Evolutionary conservation across 2,797 vertebrate species (phyloP), one percentile per base, ranked within the genome.

Genomic region (Chloroceryle amazona): DNA sequence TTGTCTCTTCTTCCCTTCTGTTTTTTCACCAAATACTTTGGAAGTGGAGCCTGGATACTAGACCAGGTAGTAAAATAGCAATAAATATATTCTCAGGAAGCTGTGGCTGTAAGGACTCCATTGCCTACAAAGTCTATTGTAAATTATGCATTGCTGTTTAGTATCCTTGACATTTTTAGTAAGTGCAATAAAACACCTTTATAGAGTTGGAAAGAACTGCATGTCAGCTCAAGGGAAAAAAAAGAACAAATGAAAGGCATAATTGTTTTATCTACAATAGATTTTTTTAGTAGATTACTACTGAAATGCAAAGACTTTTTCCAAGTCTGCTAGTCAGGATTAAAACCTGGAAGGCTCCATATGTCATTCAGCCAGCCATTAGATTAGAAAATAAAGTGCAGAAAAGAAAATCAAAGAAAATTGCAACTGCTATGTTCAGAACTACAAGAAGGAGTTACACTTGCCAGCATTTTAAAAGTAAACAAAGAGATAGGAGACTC

Each of bases 111-210:
- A 94, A 95, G 93, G 73, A 93, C 79, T 92, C 89, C 55, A 87
- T 92, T 86, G 94, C 95, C 90, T 93, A 49, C 89, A 83, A 96
- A 96, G 80, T 63, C 95, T 87, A 49, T 94, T 96, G 93, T 97
- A 97, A 98, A 97, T 97, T 97, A 97, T 96, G 94, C 87, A 96
- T 95, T 91, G 84, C 86, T 96, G 90, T 95, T 98, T 97, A 96
- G 91, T 95, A 95, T 91, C 95, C 95, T 90, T 90, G 96, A 96
- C 96, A 92, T 96, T 93, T 97, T 97, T 97, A 98, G 94, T 96
- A 93, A 88, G 89, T 80, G 92, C 62, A 94, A 96, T 97, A 97
- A 98, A 97, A 96, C 71, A 96, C 92, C 86, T 97, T 97, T 97
- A 97, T 96, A 88, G 97, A 97, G 81, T 93, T 89, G 91, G 96